These are phyloP conservation scores for Teleiodes luculella DNA, from an alignment of 2,888 invertebrate species.

Conservation along the genomic window DNA sequence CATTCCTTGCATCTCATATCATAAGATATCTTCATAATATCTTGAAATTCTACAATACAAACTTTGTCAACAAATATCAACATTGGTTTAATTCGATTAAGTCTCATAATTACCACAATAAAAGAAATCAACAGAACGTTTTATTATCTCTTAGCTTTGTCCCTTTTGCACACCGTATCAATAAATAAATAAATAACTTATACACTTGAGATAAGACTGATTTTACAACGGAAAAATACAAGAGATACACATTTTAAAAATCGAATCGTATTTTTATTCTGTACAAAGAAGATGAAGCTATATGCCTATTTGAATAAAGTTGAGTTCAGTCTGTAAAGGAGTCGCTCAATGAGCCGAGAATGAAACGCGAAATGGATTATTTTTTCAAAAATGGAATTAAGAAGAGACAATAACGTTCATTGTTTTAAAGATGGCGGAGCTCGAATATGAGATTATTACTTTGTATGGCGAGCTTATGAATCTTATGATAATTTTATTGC, in stretches of 20 bases:
- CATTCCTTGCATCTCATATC: too few relatives aligned
- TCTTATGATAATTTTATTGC: constrained; percentile 69
- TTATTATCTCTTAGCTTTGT: constrained; percentile 53
- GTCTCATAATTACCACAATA: constrained; percentile 63
- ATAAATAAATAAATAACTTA: constrained; percentile 52
- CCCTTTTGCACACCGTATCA: constrained; percentile 56
- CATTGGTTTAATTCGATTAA: constrained; percentile 54
- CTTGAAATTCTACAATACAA: constrained; percentile 12
- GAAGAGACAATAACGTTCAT: constrained; percentile 78
- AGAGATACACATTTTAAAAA: constrained; percentile 1
- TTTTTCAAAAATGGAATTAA: constrained; percentile 79
- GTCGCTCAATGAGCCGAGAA: constrained; percentile 64
- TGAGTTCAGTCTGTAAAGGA: constrained; percentile 29
- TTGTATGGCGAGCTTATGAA: constrained; percentile 40
- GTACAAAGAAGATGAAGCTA: constrained; percentile 25
- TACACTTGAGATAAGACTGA: constrained; percentile 48
- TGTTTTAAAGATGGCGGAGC: constrained; percentile 75
- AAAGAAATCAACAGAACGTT: constrained; percentile 44
- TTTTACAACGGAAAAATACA: constrained; percentile 39
- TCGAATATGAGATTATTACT: constrained; percentile 72
- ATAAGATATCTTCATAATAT: neutral
- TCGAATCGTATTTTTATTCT: neutral
- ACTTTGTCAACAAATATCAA: constrained; percentile 8
- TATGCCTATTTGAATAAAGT: constrained; percentile 34
- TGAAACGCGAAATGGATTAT: constrained; percentile 77